Evolutionary conservation across 2,113 vertebrate species (phyloP).

Genomic region (Osmerus eperlanus): DNA sequence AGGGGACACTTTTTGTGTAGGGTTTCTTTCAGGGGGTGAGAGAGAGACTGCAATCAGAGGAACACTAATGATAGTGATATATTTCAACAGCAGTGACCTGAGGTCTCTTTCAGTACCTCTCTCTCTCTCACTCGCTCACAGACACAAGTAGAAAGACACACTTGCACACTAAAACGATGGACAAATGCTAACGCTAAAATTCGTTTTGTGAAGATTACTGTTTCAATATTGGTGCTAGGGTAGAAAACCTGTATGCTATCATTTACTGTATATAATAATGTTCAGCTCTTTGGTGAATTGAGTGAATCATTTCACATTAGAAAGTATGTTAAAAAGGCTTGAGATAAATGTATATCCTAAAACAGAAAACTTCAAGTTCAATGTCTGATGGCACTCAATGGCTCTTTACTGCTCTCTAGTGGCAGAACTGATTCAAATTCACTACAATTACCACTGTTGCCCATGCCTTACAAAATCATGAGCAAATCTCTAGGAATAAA

Average conservation of each 20-base stretch:
- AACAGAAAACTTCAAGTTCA: slow-evolving; percentile 25
- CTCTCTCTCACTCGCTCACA: background rate
- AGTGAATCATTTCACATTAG: too few relatives aligned
- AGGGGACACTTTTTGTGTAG: background rate
- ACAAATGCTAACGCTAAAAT: too few relatives aligned
- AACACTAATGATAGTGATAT: background rate
- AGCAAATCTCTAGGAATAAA: too few relatives aligned
- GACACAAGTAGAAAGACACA: background rate
- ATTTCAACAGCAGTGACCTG: slow-evolving; percentile 1
- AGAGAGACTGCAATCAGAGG: background rate
- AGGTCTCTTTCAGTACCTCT: background rate
- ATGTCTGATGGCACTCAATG: slow-evolving; percentile 4
- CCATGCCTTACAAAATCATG: too few relatives aligned
- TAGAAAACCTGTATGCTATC: too few relatives aligned
- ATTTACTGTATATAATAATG: too few relatives aligned
- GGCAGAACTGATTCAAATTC: slow-evolving; percentile 10
- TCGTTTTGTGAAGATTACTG: too few relatives aligned
- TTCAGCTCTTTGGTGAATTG: too few relatives aligned
- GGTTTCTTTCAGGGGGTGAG: slow-evolving; percentile 5
- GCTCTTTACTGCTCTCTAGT: slow-evolving; percentile 58
- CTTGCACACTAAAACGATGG: too few relatives aligned
- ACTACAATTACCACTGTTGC: background rate
- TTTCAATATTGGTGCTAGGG: too few relatives aligned
- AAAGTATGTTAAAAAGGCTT: too few relatives aligned
- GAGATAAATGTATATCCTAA: background rate